A percentile compares a stretch with the other conserved stretches of the same genome.
These are phyloP conservation scores for Aricia agestis DNA, from an alignment of 1,140 invertebrate species.

Conservation along the genomic window DNA sequence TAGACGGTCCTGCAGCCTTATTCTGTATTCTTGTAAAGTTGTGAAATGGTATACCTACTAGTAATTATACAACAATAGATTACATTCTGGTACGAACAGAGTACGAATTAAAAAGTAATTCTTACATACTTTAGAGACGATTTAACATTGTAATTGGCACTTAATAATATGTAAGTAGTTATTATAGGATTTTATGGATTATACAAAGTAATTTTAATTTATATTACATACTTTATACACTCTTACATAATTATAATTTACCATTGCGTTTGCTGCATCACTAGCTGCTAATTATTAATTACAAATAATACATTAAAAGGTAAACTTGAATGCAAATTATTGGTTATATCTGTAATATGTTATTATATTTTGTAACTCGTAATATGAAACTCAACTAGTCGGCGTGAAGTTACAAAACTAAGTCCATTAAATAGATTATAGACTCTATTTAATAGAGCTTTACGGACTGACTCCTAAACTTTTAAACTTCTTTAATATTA, in stretches of 20 bases:
- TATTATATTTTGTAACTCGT: not conserved
- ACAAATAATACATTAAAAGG: not conserved
- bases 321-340: not conserved
- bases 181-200: not conserved
- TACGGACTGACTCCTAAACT: too few relatives aligned
- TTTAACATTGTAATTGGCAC: not conserved
- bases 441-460: too few relatives aligned
- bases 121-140: not conserved
- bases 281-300: not conserved
- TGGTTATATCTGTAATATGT: not conserved
- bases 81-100: not conserved
- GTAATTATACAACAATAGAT: not conserved
- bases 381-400: not conserved
- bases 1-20: too few relatives aligned
- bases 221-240: not conserved
- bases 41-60: too few relatives aligned
- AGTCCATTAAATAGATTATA: not conserved
- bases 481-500: too few relatives aligned
- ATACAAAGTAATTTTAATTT: not conserved
- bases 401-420: not conserved
- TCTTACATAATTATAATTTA: not conserved
- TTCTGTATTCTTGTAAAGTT: too few relatives aligned
- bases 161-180: not conserved
- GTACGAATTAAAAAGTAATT: not conserved
- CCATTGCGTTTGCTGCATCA: not conserved